Percentiles rank a stretch among this genome's conserved stretches.
phyloP scores from a whole-genome alignment of 2,113 vertebrate species.

The Psilopogon haemacephalus region DNA sequence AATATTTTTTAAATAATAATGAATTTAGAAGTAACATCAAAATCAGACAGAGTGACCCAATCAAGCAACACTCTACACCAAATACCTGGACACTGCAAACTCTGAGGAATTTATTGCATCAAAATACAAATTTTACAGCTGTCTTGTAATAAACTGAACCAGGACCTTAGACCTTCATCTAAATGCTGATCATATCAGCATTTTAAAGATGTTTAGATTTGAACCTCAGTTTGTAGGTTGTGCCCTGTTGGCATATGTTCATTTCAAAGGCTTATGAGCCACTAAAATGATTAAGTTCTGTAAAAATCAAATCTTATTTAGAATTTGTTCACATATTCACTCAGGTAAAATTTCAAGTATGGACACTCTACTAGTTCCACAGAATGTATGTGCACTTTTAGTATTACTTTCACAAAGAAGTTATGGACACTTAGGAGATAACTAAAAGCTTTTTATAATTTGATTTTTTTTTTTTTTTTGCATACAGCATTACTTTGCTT shows the following conservation, averaged over 20 bases:
- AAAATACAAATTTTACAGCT: slow-evolving; percentile 43
- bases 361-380: not conserved
- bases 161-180: slow-evolving; percentile 1
- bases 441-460: not conserved
- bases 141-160: not conserved
- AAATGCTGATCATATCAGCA: not conserved
- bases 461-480: not conserved
- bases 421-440: not conserved
- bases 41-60: not conserved
- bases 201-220: slow-evolving; percentile 32
- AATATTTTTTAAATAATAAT: too few species aligned
- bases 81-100: slow-evolving; percentile 39
- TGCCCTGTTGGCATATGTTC: not conserved
- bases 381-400: not conserved
- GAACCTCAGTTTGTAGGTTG: not conserved
- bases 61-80: not conserved
- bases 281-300: not conserved
- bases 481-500: not conserved
- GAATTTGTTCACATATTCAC: not conserved
- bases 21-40: not conserved
- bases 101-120: slow-evolving; percentile 6
- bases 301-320: not conserved
- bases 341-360: not conserved
- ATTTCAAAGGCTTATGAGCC: not conserved
- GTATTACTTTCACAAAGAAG: not conserved